These are phyloP conservation scores for Pseudeuparius sepicola DNA, from an alignment of 2,888 invertebrate genomes.

Conservation along the genomic window DNA sequence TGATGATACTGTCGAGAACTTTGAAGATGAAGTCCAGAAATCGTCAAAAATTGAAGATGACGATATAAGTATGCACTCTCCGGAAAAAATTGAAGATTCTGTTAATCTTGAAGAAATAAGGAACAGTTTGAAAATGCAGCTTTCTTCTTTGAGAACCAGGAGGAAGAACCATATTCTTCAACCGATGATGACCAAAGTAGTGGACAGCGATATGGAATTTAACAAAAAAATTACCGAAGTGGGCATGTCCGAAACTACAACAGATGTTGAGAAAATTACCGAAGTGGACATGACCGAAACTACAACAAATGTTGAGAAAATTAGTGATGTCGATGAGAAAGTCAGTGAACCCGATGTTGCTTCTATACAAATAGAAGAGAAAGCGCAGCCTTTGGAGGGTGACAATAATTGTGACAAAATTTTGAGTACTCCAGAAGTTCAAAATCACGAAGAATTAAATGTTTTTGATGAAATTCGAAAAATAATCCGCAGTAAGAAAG, in stretches of 20 bases:
- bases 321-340: neutral
- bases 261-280: slow-evolving; percentile 1
- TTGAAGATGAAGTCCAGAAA: too few species aligned
- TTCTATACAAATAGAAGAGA: neutral
- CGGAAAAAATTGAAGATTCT: neutral
- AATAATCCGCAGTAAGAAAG: slow-evolving; percentile 23
- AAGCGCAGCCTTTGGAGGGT: too few species aligned
- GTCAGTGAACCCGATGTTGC: neutral
- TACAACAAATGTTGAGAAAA: slow-evolving; percentile 3
- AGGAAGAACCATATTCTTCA: slow-evolving; percentile 24
- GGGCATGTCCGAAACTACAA: neutral
- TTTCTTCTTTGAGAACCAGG: slow-evolving; percentile 26
- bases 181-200: slow-evolving; percentile 13
- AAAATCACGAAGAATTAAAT: slow-evolving; percentile 16
- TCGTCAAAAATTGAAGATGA: too few species aligned
- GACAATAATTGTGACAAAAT: neutral
- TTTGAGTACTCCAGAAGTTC: neutral
- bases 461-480: slow-evolving; percentile 25
- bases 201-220: slow-evolving; percentile 11
- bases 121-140: slow-evolving; percentile 27
- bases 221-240: slow-evolving; percentile 14
- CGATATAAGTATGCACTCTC: neutral
- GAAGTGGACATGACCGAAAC: slow-evolving; percentile 5
- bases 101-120: slow-evolving; percentile 25
- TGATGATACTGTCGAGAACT: too few species aligned